Conservation (phyloP, 2,888 invertebrate genomes). For the Amitus sp. region DNA sequence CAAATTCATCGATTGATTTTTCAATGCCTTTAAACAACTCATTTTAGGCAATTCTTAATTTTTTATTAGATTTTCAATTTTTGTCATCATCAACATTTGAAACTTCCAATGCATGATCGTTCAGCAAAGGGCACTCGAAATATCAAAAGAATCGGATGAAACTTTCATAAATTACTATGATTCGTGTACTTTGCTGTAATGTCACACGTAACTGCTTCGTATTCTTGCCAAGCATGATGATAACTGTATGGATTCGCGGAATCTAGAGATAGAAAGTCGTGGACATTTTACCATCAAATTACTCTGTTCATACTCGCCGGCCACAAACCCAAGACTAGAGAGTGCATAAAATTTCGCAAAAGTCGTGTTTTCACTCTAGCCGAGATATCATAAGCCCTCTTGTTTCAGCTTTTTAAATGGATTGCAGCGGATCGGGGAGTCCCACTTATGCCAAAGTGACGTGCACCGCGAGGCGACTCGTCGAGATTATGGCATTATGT, state of each 20-base stretch:
- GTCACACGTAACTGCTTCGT: neutral
- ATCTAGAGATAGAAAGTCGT: constrained; percentile 1
- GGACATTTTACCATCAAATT: neutral
- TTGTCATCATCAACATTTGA: too few relatives aligned
- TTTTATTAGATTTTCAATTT: too few relatives aligned
- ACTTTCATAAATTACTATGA: constrained; percentile 1
- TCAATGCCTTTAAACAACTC: too few relatives aligned
- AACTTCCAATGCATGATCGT: too few relatives aligned
- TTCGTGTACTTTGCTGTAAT: neutral
- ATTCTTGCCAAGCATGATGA: neutral
- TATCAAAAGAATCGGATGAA: neutral
- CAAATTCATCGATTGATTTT: too few relatives aligned
- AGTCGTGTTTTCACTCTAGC: neutral
- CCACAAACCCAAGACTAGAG: neutral
- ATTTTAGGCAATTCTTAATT: too few relatives aligned
- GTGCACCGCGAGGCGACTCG: constrained; percentile 25
- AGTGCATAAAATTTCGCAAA: neutral
- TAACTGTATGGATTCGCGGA: neutral
- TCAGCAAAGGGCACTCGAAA: neutral
- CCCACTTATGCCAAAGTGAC: constrained; percentile 19
- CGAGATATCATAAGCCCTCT: neutral
- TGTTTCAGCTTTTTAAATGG: neutral
- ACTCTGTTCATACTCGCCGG: neutral
- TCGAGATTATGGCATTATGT: constrained; percentile 31
- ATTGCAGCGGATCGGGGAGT: neutral